These are phyloP conservation scores for Actinia equina DNA, from an alignment of 64 coral and sea anemone species.

Conservation along the genomic window DNA sequence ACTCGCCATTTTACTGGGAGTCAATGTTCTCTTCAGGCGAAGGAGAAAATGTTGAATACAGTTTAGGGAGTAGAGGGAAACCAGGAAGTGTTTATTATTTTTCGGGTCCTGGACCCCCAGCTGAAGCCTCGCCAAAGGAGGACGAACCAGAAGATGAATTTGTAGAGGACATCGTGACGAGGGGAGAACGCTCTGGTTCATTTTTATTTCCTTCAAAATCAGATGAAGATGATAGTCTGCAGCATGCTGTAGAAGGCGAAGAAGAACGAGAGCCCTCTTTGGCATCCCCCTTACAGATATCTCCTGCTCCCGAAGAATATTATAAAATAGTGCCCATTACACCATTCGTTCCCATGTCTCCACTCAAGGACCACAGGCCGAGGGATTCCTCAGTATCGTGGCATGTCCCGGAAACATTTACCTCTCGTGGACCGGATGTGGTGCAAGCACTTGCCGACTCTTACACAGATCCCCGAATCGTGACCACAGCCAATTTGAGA, in stretches of 20 bases:
- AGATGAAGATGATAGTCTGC: background rate
- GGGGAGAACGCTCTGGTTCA: constrained; percentile 11
- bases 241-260: constrained; percentile 18
- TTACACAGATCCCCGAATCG: constrained; percentile 68
- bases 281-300: constrained; percentile 56
- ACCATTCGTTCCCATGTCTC: constrained; percentile 55
- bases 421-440: constrained; percentile 68
- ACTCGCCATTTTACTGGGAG: constrained; percentile 56
- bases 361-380: constrained; percentile 29
- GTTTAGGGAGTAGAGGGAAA: constrained; percentile 21
- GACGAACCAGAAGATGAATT: background rate
- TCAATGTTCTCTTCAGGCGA: constrained; percentile 47
- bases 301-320: constrained; percentile 90
- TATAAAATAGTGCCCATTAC: constrained; percentile 81
- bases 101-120: constrained; percentile 50
- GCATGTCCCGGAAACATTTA: constrained; percentile 71
- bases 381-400: constrained; percentile 59
- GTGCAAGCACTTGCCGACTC: constrained; percentile 70
- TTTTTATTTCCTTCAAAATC: constrained; percentile 27
- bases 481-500: constrained; percentile 25
- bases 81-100: constrained; percentile 23
- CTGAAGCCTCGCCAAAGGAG: background rate
- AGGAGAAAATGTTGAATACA: constrained; percentile 11
- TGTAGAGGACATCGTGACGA: constrained; percentile 6
- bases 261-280: constrained; percentile 26